Evolutionary conservation across 2,888 invertebrate species (phyloP).

Genomic region (Euzetes globulus): DNA sequence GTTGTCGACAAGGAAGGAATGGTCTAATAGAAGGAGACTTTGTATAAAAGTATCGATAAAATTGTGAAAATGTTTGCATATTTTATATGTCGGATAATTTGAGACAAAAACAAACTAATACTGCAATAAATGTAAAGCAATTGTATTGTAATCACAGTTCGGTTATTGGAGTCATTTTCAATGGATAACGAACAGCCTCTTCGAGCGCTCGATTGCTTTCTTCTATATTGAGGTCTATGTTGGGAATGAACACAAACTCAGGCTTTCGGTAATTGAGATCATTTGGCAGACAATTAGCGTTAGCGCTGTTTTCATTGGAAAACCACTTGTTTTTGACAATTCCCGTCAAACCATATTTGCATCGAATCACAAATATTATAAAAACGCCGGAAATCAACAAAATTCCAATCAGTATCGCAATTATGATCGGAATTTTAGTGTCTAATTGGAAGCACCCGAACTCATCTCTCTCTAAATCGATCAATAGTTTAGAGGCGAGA

Average conservation of each 20-base stretch:
- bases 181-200: conserved; percentile 33
- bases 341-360: conserved; percentile 35
- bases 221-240: conserved; percentile 28
- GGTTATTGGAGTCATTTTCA: conserved; percentile 37
- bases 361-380: conserved; percentile 32
- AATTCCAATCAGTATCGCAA: conserved; percentile 33
- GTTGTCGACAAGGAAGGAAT: no score
- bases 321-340: conserved; percentile 37
- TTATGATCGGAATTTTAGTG: conserved; percentile 30
- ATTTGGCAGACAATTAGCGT: conserved; percentile 11
- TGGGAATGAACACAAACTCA: conserved; percentile 36
- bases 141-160: conserved; percentile 33
- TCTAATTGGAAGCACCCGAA: conserved; percentile 36
- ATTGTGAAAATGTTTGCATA: no score
- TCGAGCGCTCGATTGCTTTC: conserved; percentile 26
- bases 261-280: conserved; percentile 34
- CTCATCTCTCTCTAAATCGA: conserved; percentile 33
- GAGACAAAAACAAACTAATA: neutral
- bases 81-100: no score
- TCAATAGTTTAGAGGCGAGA: conserved; percentile 31
- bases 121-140: conserved; percentile 1
- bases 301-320: neutral
- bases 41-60: no score
- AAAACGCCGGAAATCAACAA: conserved; percentile 31
- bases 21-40: no score